phyloP scores from a whole-genome alignment of 2,113 vertebrate species.

The Anolis carolinensis region DNA sequence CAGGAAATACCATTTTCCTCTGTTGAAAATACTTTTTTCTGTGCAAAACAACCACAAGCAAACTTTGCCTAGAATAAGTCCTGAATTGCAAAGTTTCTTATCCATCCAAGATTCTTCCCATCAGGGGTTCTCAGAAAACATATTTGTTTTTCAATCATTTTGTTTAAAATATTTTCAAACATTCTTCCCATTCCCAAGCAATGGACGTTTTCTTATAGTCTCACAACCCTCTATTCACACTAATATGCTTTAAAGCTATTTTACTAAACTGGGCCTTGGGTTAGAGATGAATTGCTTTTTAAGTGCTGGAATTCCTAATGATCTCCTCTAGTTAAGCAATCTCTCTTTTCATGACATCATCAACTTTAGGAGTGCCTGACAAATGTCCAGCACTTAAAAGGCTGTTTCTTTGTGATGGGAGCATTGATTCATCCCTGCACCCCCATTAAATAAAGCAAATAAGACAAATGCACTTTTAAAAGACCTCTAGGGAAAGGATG shows the following conservation, averaged over 20 bases:
- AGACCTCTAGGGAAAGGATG: constrained; percentile 16
- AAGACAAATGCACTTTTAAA: constrained; percentile 51
- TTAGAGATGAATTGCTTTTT: constrained; percentile 61
- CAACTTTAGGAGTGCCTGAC: constrained; percentile 49
- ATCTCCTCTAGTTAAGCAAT: constrained; percentile 58
- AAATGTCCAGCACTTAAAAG: constrained; percentile 60
- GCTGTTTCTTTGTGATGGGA: constrained; percentile 50
- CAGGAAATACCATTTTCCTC: too few species aligned
- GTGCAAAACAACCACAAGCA: too few species aligned
- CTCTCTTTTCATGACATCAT: constrained; percentile 51
- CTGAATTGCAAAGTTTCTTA: too few species aligned
- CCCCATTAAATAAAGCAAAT: constrained; percentile 55
- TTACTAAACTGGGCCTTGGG: constrained; percentile 48
- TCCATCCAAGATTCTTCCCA: too few species aligned
- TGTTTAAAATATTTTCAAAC: too few species aligned
- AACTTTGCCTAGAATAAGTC: too few species aligned
- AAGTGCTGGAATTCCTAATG: constrained; percentile 51
- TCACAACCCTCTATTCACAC: constrained; percentile 23
- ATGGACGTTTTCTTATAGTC: constrained; percentile 1
- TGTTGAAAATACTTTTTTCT: too few species aligned
- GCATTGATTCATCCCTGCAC: constrained; percentile 38
- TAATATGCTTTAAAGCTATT: constrained; percentile 48
- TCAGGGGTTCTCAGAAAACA: too few species aligned
- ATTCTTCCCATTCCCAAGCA: neutral
- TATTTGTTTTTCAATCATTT: too few species aligned